Evolutionary conservation across 2,797 vertebrate genomes (phyloP).

Genomic region (Sebastes iracundus): DNA sequence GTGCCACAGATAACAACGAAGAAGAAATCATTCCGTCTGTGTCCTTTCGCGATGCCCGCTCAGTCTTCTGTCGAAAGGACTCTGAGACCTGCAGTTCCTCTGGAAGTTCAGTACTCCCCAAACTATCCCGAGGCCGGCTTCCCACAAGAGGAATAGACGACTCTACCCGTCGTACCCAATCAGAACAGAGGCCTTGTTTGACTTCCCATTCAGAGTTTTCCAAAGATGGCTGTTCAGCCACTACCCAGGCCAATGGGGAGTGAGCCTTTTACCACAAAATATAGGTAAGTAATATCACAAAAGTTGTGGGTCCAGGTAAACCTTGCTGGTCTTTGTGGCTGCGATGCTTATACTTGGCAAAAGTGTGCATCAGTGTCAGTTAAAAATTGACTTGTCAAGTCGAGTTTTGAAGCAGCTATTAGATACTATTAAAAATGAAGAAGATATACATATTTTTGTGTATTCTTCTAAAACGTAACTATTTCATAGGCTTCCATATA

Average conservation of each 20-base stretch:
- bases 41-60: constrained; percentile 80
- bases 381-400: not conserved
- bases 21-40: constrained; percentile 70
- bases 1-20: constrained; percentile 41
- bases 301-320: not conserved
- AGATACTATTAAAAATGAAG: not conserved
- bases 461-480: not conserved
- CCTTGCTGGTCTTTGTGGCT: not conserved
- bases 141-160: constrained; percentile 56
- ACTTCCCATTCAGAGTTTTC: constrained; percentile 41
- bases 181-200: constrained; percentile 61
- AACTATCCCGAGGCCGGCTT: constrained; percentile 66
- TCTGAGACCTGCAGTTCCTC: constrained; percentile 68
- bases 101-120: constrained; percentile 69
- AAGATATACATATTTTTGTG: not conserved
- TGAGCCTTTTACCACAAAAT: constrained; percentile 57
- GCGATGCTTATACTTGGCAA: not conserved
- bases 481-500: not conserved
- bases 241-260: constrained; percentile 31
- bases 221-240: constrained; percentile 26
- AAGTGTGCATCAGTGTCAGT: not conserved
- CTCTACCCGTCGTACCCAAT: constrained; percentile 54
- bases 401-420: not conserved
- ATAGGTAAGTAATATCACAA: constrained; percentile 79
- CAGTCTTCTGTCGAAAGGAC: constrained; percentile 85